phyloP scores from a whole-genome alignment of 2,888 invertebrate species.

The Achlya flavicornis region DNA sequence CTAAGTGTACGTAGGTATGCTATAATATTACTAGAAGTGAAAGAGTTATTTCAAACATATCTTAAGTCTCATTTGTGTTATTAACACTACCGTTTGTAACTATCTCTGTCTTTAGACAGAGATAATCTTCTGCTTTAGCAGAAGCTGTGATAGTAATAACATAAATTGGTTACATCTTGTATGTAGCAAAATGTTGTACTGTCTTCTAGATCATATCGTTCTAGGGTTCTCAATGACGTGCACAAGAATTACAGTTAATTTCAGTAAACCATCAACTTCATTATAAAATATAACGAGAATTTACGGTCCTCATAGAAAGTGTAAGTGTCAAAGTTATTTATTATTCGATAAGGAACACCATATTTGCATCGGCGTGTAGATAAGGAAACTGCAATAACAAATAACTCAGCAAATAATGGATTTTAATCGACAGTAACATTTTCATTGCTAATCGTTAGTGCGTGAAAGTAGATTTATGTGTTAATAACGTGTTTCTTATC shows the following conservation, averaged over 20 bases:
- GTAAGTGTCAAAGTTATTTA: conserved; percentile 48
- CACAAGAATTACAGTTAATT: conserved; percentile 12
- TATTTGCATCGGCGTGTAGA: conserved; percentile 43
- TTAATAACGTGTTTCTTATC: conserved; percentile 27
- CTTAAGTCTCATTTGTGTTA: neutral
- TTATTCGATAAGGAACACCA: conserved; percentile 42
- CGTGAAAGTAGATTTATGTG: conserved; percentile 46
- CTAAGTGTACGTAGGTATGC: too few species aligned
- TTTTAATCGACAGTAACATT: conserved; percentile 39
- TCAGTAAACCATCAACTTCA: conserved; percentile 24
- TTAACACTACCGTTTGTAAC: neutral
- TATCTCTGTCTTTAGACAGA: neutral
- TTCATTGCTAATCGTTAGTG: conserved; percentile 41
- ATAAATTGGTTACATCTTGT: neutral
- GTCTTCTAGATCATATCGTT: neutral
- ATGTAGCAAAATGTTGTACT: neutral
- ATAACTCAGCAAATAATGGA: conserved; percentile 43
- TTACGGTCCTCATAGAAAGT: conserved; percentile 44
- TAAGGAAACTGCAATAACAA: conserved; percentile 43
- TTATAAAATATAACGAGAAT: conserved; percentile 34
- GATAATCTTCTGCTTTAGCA: too few species aligned
- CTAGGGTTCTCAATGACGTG: neutral
- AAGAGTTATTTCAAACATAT: neutral
- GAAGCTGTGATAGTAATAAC: neutral
- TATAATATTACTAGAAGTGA: too few species aligned